phyloP scores from a whole-genome alignment of 1,140 invertebrate genomes.

The Trichoplusia ni region DNA sequence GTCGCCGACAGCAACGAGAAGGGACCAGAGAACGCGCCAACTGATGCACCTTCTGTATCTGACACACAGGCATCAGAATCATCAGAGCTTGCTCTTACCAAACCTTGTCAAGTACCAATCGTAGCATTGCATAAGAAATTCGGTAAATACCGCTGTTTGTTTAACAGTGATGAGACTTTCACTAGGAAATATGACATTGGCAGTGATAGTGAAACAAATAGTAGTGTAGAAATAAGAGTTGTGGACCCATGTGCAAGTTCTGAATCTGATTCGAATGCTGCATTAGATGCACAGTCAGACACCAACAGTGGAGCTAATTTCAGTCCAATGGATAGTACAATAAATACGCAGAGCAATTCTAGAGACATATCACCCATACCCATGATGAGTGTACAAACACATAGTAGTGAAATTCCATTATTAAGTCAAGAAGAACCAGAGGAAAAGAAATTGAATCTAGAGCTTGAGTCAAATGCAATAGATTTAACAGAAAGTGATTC shows the following conservation, averaged over 20 bases:
- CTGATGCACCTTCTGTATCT: conserved; percentile 34
- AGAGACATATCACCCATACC: conserved; percentile 54
- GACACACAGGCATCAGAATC: conserved; percentile 34
- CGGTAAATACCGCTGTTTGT: conserved; percentile 78
- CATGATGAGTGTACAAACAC: neutral
- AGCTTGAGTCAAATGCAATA: conserved; percentile 1
- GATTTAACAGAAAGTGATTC: neutral
- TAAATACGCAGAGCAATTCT: conserved; percentile 44
- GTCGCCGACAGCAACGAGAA: conserved; percentile 12
- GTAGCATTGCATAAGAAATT: conserved; percentile 78
- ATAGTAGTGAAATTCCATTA: conserved; percentile 21
- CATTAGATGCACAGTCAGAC: conserved; percentile 63
- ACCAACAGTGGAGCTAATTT: conserved; percentile 54
- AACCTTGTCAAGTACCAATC: conserved; percentile 51
- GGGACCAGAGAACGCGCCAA: conserved; percentile 17
- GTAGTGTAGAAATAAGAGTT: conserved; percentile 74
- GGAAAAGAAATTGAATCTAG: neutral
- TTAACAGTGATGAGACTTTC: conserved; percentile 66
- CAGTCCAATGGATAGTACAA: conserved; percentile 56
- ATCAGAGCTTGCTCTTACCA: conserved; percentile 37
- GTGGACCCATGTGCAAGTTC: conserved; percentile 77
- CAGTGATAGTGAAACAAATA: conserved; percentile 79
- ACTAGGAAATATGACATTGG: conserved; percentile 69
- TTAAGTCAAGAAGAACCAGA: neutral
- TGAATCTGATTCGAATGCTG: conserved; percentile 77